Evolutionary conservation across 2,888 invertebrate species (phyloP).

Genomic region (Ennomos quercinarius): DNA sequence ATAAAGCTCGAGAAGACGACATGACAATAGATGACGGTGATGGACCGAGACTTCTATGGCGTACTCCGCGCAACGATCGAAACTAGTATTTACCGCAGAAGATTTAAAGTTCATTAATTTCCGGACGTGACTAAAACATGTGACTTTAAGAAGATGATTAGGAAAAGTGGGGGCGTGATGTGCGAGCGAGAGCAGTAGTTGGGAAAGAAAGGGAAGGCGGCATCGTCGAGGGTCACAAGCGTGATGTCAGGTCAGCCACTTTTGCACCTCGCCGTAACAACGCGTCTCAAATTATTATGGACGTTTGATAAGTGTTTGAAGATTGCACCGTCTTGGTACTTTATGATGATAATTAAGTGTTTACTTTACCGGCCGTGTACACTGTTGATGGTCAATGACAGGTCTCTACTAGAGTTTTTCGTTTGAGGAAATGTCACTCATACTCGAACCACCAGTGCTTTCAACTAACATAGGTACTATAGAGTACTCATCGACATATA

Average conservation of each 20-base stretch:
- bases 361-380: conserved; percentile 64
- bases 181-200: conserved; percentile 65
- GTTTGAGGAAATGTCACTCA: conserved; percentile 62
- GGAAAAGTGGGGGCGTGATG: conserved; percentile 84
- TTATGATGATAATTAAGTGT: conserved; percentile 83
- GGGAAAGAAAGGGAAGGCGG: conserved; percentile 63
- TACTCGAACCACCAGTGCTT: conserved; percentile 58
- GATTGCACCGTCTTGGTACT: conserved; percentile 82
- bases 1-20: conserved; percentile 82
- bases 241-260: conserved; percentile 87
- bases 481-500: conserved; percentile 53
- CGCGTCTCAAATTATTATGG: conserved; percentile 86
- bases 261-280: conserved; percentile 86
- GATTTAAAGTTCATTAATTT: conserved; percentile 83
- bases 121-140: conserved; percentile 74
- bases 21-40: conserved; percentile 82
- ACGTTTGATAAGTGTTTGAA: conserved; percentile 84
- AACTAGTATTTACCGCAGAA: conserved; percentile 74
- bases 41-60: conserved; percentile 69
- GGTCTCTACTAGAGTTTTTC: conserved; percentile 49
- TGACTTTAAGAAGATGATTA: conserved; percentile 82
- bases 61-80: conserved; percentile 60
- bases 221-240: conserved; percentile 80
- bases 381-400: conserved; percentile 60
- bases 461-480: conserved; percentile 48